Evolutionary conservation across 2,797 vertebrate species (phyloP), one percentile per base, ranked within the genome.

Genomic region (Myotis daubentonii): DNA sequence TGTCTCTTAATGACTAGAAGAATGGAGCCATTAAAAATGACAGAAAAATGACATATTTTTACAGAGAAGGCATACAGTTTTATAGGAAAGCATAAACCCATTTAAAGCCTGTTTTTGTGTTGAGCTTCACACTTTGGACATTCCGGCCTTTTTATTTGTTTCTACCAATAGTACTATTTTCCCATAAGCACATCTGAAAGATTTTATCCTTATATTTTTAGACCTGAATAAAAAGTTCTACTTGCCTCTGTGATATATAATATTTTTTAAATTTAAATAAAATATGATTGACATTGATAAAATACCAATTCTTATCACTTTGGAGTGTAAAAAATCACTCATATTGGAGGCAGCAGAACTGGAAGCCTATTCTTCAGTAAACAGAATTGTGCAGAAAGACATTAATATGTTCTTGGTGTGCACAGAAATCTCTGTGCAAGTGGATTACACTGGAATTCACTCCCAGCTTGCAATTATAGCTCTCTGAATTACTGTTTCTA

Each of bases 11-110:
- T 85, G n/a, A 66, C 6, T 55, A 78, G 71, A 93, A 74, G 12
- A 89, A 87, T 13, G 16, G 28, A 53, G 5, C 5, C 20, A 19
- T 84, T 78, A 76, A 89, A 80, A 65, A 66, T 68, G 38, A n/a
- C 74, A 84, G 16, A 71, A 87, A 91, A 80, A 83, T 7, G 57
- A n/a, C 62, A 74, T 47, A 60, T 78, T 83, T 83, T 94, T 91
- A 85, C 28, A 8, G 44, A 87, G 66, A 55, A 70, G 36, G 36
- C 19, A 1, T 20, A 41, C 5, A 44, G 66, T 33, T 81, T 85
- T 93, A 57, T 51, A 57, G 84, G 25, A 86, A 89, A 71, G 19
- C 25, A 11, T 85, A 93, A 82, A 94, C 74, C 38, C 13, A 15
- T 13, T 0, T 12, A 23, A 44, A 89, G 53, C 83, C 33, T 41